A percentile compares a stretch with the other conserved stretches of the same genome.
phyloP scores from a whole-genome alignment of 2,113 vertebrate species.

The Lichenostomus cassidix region DNA sequence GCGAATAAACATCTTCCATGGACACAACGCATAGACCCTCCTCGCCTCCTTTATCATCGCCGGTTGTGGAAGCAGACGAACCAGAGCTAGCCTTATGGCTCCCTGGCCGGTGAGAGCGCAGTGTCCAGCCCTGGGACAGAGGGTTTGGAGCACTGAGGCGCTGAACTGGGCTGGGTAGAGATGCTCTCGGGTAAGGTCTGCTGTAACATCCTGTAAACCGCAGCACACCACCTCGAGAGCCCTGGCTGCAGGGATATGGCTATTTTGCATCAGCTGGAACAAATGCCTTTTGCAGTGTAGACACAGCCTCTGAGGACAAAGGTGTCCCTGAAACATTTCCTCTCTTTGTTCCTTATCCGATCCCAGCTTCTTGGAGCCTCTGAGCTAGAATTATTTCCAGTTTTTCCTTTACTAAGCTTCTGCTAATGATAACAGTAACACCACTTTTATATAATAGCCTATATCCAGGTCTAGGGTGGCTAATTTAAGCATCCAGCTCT shows the following conservation, averaged over 20 bases:
- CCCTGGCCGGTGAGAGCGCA: too few species aligned
- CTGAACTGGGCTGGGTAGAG: too few species aligned
- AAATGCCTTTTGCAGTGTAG: neutral
- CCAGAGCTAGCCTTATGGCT: too few species aligned
- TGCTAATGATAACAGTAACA: fast-evolving
- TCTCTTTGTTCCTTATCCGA: neutral
- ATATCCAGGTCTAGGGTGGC: neutral
- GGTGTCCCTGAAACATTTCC: neutral
- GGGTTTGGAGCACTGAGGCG: too few species aligned
- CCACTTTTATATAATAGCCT: neutral
- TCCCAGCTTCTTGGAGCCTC: neutral
- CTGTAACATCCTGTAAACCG: too few species aligned
- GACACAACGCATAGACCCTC: too few species aligned
- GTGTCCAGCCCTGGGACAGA: too few species aligned
- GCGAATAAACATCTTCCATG: too few species aligned
- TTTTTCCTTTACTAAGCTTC: neutral
- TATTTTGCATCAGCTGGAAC: neutral
- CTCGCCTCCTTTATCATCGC: too few species aligned
- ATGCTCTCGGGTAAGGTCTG: too few species aligned
- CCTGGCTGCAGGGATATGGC: neutral
- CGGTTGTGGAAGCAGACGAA: too few species aligned
- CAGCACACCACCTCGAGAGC: neutral
- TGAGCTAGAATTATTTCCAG: neutral
- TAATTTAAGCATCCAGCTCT: neutral
- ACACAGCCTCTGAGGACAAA: neutral